A percentile compares a stretch with the other conserved stretches of the same genome.
These are phyloP conservation scores for Pomatorhinus ruficollis DNA, from an alignment of 2,113 vertebrate genomes.

Conservation along the genomic window DNA sequence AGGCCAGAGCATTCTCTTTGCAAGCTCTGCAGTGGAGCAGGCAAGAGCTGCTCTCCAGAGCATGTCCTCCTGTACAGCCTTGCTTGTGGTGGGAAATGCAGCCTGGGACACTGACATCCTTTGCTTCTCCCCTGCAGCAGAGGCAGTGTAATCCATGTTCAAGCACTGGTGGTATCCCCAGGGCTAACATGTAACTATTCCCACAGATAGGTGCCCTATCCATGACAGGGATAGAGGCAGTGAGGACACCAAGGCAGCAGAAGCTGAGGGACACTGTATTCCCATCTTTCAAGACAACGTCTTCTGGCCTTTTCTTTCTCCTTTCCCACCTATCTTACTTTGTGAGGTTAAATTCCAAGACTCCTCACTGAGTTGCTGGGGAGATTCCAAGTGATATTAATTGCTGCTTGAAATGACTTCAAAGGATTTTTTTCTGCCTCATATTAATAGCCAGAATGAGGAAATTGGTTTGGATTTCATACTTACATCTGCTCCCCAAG, in stretches of 20 bases:
- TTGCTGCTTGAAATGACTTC: slow-evolving; percentile 37
- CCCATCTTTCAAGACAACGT: rapidly evolving
- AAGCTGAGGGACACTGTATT: rapidly evolving
- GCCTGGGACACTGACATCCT: neutral
- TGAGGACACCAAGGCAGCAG: neutral
- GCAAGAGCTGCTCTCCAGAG: neutral
- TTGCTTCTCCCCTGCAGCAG: neutral
- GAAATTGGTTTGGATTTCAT: slow-evolving; percentile 40
- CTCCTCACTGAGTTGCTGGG: neutral
- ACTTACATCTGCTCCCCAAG: slow-evolving; percentile 6
- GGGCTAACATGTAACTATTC: neutral
- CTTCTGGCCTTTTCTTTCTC: neutral
- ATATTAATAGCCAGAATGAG: neutral
- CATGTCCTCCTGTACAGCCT: neutral
- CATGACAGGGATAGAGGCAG: neutral
- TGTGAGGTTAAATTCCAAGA: neutral
- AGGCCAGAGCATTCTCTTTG: neutral
- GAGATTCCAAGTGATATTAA: slow-evolving; percentile 21
- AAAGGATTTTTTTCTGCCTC: neutral
- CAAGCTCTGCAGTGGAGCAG: neutral
- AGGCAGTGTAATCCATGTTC: neutral
- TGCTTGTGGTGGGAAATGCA: neutral
- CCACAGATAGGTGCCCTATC: neutral
- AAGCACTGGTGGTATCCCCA: neutral
- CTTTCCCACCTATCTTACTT: neutral